Conservation (phyloP, 2,797 vertebrate species). For the Micromesistius poutassou region DNA sequence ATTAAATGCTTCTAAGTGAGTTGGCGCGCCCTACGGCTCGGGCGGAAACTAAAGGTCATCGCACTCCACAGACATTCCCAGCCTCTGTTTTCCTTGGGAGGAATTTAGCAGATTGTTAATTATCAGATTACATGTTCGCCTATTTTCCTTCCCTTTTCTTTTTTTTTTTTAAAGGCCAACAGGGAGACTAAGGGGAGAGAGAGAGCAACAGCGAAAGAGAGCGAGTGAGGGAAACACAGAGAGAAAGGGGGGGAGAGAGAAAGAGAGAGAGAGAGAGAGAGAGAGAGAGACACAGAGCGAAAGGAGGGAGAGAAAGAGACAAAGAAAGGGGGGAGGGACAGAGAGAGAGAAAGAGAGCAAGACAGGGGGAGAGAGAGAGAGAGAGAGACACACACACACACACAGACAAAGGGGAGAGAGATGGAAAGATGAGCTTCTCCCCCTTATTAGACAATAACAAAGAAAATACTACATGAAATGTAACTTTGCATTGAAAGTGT, state of each 20-base stretch:
- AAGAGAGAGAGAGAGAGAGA: not conserved
- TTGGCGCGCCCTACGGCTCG: conserved; percentile 55
- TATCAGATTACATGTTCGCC: conserved; percentile 74
- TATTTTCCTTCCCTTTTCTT: conserved; percentile 36
- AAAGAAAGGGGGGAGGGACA: not conserved
- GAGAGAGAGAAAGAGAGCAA: not conserved
- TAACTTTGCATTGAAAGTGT: no score
- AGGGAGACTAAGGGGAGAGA: conserved; percentile 29
- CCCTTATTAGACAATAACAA: no score
- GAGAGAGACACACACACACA: not conserved
- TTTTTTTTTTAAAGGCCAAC: conserved; percentile 54
- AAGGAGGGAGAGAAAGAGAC: no score
- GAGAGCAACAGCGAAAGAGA: conserved; percentile 2
- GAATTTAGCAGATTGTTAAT: conserved; percentile 78
- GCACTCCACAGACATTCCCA: conserved; percentile 71
- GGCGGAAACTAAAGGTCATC: conserved; percentile 70
- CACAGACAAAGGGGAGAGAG: not conserved
- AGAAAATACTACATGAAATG: no score
- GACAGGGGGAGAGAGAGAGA: not conserved
- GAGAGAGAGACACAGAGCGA: no score
- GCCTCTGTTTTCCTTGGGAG: conserved; percentile 69
- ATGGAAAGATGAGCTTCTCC: not conserved
- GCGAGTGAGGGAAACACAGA: not conserved
- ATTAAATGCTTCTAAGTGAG: conserved; percentile 79
- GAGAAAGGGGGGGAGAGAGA: not conserved